A percentile compares a stretch with the other conserved stretches of the same genome.
phyloP scores from a whole-genome alignment of 2,113 vertebrate genomes.

The Phyllopteryx taeniolatus region DNA sequence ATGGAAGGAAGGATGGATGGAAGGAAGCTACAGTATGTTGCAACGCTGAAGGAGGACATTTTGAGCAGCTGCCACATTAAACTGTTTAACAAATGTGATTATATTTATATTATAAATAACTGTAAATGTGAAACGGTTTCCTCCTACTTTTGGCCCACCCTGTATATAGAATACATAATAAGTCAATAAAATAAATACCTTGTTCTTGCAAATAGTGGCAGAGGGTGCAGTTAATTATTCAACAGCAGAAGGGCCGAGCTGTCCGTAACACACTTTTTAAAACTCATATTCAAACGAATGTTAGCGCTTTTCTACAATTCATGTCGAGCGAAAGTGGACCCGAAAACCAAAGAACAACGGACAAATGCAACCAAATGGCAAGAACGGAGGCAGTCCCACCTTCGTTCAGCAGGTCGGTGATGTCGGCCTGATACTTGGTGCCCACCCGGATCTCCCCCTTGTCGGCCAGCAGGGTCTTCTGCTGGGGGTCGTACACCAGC shows the following conservation, averaged over 20 bases:
- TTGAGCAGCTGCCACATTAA: no score
- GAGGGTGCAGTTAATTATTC: no score
- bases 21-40: no score
- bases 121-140: no score
- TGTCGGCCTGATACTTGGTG: slow-evolving; percentile 95
- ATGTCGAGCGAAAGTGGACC: neutral
- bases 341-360: no score
- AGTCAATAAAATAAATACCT: neutral
- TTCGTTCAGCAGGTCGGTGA: slow-evolving; percentile 90
- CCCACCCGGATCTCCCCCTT: slow-evolving; percentile 97
- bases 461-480: slow-evolving; percentile 95
- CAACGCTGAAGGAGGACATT: no score
- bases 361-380: no score
- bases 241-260: no score
- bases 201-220: neutral
- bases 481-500: slow-evolving; percentile 95
- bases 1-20: neutral
- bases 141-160: neutral
- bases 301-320: neutral
- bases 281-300: neutral
- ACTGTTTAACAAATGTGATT: no score
- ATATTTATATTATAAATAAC: no score
- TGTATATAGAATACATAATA: neutral
- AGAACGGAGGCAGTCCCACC: slow-evolving; percentile 47
- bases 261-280: neutral